Base-by-base conservation (phyloP, 2,113 vertebrate species). In the Ancistrus triradiatus region DNA sequence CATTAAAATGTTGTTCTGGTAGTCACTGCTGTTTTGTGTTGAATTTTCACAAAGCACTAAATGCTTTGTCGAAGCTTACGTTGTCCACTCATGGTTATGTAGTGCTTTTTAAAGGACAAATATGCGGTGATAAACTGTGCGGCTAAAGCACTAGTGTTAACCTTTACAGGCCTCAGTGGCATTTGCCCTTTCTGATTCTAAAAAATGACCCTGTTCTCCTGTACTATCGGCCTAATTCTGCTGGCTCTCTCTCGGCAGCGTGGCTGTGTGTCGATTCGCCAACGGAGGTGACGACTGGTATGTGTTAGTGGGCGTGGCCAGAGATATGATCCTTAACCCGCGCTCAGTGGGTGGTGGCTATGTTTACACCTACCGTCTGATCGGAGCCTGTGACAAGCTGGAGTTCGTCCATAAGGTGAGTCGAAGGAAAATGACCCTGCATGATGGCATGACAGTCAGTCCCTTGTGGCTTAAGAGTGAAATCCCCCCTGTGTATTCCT, bases 361-460 rank as follows among this genome's bases (percentile, higher is more conserved):
- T 69, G 93, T 99, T 70, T 98, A 99, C 79, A 99, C 95, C 0
- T 99, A 99, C 77, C 92, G 95, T 8, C 88, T 99, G 46, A 80
- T 80, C 22, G 87, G 88, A 4, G 91, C 73, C 40, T 94, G 94
- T 0, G 95, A 99, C 74, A 98, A 99, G 78, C 87, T 99, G 74
- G 94, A 98, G 79, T 97, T 98, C 70, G 80, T 98, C 60, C 96
- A 99, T 81, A 98, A 99, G 93, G 95, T 97, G 76, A 72, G 87
- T 70, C 1, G 47, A 22, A n/a, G 11, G 43, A 18, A 63, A 68
- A 22, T 50, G 6, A 33, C 25, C 31, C 18, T 6, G 14, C 25
- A 31, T 49, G 42, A 11, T 28, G 7, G n/a, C 21, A 4, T 19
- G 59, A n/a, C 38, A 1, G 19, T 46, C 42, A 6, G 3, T 31